Evolutionary conservation across 2,113 vertebrate genomes (phyloP).

Genomic region (Vulpes vulpes): DNA sequence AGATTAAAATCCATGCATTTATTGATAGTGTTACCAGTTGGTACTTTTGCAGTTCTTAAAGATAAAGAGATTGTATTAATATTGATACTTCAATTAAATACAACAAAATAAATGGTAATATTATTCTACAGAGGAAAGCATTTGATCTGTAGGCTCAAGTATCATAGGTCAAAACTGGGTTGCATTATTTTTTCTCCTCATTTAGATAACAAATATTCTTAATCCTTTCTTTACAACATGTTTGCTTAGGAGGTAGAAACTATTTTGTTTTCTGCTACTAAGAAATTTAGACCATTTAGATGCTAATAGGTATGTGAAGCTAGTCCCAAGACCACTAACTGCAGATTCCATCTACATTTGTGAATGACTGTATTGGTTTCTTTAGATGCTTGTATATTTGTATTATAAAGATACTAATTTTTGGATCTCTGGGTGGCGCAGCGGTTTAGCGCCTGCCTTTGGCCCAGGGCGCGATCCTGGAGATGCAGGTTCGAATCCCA

Average conservation of each 20-base stretch:
- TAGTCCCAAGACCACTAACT: neutral
- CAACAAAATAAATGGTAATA: neutral
- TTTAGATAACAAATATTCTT: conserved; percentile 27
- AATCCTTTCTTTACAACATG: conserved; percentile 3
- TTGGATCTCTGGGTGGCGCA: no score
- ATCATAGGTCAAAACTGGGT: conserved; percentile 19
- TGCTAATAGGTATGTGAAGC: neutral
- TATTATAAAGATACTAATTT: neutral
- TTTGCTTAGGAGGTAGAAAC: neutral
- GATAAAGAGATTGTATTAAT: conserved; percentile 19
- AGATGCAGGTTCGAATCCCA: no score
- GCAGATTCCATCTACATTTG: neutral
- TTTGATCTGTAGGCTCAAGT: conserved; percentile 66
- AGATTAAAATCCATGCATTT: conserved; percentile 28
- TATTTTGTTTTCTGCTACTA: neutral
- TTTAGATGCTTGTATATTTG: neutral
- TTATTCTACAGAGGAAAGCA: conserved; percentile 38
- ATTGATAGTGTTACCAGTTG: neutral
- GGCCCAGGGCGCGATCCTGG: no score
- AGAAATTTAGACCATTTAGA: conserved; percentile 23
- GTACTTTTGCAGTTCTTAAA: conserved; percentile 57
- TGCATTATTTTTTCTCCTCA: conserved; percentile 9
- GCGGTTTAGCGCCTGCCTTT: no score
- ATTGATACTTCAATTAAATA: conserved; percentile 33
- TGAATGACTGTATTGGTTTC: conserved; percentile 43